A percentile compares a stretch with the other conserved stretches of the same genome.
phyloP scores from a whole-genome alignment of 2,797 vertebrate genomes.

The Sciurus vulgaris region DNA sequence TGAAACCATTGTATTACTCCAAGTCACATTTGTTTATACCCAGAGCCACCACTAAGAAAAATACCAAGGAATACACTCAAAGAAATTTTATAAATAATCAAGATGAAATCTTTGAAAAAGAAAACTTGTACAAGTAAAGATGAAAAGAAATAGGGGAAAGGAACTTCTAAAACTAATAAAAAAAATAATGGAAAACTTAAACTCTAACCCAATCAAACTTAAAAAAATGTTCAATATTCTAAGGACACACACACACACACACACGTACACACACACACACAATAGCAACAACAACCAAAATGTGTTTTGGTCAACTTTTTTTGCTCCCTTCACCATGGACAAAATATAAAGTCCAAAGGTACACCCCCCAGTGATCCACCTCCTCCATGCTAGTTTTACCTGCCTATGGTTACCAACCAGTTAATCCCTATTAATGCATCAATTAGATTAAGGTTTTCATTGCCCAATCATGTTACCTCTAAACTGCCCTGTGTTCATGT shows the following conservation, averaged over 20 bases:
- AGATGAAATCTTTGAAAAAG: background rate
- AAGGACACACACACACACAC: background rate
- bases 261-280: background rate
- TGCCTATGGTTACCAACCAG: too few species aligned
- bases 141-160: background rate
- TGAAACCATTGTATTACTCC: background rate
- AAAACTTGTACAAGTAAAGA: background rate
- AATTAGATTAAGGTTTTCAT: too few species aligned
- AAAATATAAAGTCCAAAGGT: too few species aligned
- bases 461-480: too few species aligned
- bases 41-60: background rate
- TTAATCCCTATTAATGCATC: too few species aligned
- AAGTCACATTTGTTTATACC: background rate
- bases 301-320: too few species aligned
- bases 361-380: too few species aligned
- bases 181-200: background rate
- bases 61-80: background rate
- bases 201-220: background rate
- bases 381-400: too few species aligned
- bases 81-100: background rate
- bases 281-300: too few species aligned
- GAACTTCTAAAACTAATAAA: background rate
- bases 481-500: too few species aligned
- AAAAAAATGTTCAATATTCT: background rate
- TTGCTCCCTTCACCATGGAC: too few species aligned